Evolutionary conservation across 2,888 invertebrate species (phyloP).

Genomic region (Yponomeuta plumbellus): DNA sequence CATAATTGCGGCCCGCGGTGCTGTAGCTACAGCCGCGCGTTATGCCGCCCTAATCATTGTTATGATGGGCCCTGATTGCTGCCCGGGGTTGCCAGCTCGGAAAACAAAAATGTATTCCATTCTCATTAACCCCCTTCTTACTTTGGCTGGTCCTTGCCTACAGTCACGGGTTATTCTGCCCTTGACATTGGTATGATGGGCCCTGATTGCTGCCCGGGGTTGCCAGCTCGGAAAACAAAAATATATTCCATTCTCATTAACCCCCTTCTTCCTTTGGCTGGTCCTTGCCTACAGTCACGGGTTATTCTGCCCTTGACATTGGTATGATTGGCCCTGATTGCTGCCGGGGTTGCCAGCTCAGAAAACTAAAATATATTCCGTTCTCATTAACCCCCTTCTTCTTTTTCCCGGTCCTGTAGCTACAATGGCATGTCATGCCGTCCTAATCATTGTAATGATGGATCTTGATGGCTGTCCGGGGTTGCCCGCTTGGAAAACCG

Average conservation of each 20-base stretch:
- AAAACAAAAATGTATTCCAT: too few relatives aligned
- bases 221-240: not conserved
- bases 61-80: conserved; percentile 33
- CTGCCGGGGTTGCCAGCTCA: conserved; percentile 15
- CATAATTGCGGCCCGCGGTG: conserved; percentile 28
- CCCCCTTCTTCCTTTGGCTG: conserved; percentile 1
- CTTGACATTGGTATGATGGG: conserved; percentile 37
- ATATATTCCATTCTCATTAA: too few relatives aligned
- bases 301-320: conserved; percentile 30
- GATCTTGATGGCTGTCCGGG: conserved; percentile 29
- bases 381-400: too few relatives aligned
- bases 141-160: conserved; percentile 7
- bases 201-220: conserved; percentile 28
- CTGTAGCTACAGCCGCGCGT: conserved; percentile 6
- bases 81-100: conserved; percentile 13
- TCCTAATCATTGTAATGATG: conserved; percentile 36
- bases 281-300: not conserved
- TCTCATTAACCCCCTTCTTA: too few relatives aligned
- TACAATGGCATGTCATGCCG: conserved; percentile 12
- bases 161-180: conserved; percentile 13
- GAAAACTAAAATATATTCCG: too few relatives aligned
- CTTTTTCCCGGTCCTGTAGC: conserved; percentile 10
- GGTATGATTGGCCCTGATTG: conserved; percentile 34
- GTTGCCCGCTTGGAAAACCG: not conserved
- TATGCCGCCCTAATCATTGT: conserved; percentile 32